A percentile compares a stretch with the other conserved stretches of the same genome.
These are phyloP conservation scores for Hemibagrus guttatus DNA, from an alignment of 2,797 vertebrate genomes.

Conservation along the genomic window DNA sequence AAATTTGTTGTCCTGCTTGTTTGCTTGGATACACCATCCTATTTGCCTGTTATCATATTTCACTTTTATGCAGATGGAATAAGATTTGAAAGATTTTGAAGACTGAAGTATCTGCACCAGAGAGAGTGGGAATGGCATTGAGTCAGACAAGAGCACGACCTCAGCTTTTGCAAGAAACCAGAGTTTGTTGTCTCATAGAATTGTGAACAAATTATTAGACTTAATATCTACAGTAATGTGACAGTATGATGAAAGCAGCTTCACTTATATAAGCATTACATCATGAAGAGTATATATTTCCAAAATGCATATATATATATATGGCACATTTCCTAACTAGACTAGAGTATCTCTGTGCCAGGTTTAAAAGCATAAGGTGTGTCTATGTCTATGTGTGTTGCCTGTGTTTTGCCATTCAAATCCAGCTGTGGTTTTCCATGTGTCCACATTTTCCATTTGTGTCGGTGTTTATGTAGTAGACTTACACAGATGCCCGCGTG, in stretches of 20 bases:
- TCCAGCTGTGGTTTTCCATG: slow-evolving; percentile 10
- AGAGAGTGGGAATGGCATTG: neutral
- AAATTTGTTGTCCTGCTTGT: neutral
- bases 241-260: neutral
- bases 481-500: neutral
- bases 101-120: slow-evolving; percentile 14
- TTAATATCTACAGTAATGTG: neutral
- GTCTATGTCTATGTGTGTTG: neutral
- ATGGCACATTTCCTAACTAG: neutral
- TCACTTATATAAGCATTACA: neutral
- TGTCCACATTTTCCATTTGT: neutral
- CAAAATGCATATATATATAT: too few species aligned
- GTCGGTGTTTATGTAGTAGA: neutral
- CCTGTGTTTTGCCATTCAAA: slow-evolving; percentile 22
- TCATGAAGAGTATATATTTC: neutral
- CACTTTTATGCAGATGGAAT: slow-evolving; percentile 11
- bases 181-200: neutral
- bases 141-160: neutral
- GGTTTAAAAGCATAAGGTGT: slow-evolving; percentile 8
- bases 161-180: slow-evolving; percentile 8
- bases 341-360: neutral
- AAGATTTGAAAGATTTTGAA: slow-evolving; percentile 19
- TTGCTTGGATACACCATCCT: slow-evolving; percentile 4
- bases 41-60: slow-evolving; percentile 24
- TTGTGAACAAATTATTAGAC: neutral